Percentiles rank a stretch among this genome's conserved stretches.
phyloP scores from a whole-genome alignment of 2,888 invertebrate genomes.

The Drosophila antonietae region DNA sequence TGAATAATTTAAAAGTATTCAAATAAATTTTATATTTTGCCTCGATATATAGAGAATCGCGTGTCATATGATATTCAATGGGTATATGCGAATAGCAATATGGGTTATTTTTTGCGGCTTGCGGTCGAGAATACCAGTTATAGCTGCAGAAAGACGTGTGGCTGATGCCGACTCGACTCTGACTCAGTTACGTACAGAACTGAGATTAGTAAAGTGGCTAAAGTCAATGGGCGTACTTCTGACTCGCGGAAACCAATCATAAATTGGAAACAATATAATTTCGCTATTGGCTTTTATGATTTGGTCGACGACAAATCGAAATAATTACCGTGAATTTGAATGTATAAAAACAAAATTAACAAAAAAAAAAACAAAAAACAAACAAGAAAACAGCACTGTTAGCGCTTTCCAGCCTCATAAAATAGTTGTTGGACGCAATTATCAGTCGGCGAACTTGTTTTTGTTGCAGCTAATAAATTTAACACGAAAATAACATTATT shows the following conservation, averaged over 20 bases:
- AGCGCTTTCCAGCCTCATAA: background rate
- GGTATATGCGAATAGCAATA: background rate
- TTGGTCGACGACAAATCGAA: background rate
- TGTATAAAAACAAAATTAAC: background rate
- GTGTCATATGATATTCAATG: background rate
- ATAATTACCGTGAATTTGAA: conserved; percentile 35
- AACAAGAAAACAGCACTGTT: background rate
- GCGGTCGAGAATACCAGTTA: conserved; percentile 14
- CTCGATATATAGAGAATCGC: background rate
- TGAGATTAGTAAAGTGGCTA: conserved; percentile 34
- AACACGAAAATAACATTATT: conserved; percentile 75
- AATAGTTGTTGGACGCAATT: conserved; percentile 36
- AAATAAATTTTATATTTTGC: background rate
- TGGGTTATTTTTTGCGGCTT: conserved; percentile 22
- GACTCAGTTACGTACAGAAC: conserved; percentile 1
- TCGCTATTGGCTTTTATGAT: conserved; percentile 16
- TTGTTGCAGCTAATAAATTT: conserved; percentile 46
- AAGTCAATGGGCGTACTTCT: conserved; percentile 37
- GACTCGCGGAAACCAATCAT: conserved; percentile 15
- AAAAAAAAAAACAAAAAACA: too few relatives aligned
- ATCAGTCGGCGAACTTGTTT: conserved; percentile 46
- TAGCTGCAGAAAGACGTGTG: background rate
- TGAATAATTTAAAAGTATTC: background rate
- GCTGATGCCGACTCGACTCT: background rate
- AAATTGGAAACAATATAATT: conserved; percentile 3